Conservation (phyloP, 2,888 invertebrate species). For the Hirtodrosophila duncani region DNA sequence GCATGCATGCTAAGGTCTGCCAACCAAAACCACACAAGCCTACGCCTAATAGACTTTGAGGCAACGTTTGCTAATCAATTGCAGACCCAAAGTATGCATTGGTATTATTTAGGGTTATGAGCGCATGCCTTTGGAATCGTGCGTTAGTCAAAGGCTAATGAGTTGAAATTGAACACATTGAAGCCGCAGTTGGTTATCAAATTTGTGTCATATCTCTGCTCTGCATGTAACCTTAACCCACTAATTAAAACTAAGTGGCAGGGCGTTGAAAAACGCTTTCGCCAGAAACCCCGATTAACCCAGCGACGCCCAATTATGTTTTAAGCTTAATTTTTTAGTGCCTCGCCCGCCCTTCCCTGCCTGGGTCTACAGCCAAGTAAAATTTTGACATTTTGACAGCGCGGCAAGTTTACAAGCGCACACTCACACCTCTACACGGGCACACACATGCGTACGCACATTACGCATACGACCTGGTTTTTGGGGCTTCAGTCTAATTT, state of each 20-base stretch:
- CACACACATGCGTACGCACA: slow-evolving; percentile 35
- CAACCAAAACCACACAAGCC: too few relatives aligned
- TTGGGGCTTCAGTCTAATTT: slow-evolving; percentile 57
- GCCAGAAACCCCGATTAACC: slow-evolving; percentile 70
- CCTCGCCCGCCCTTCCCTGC: slow-evolving; percentile 23
- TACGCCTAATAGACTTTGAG: too few relatives aligned
- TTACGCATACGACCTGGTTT: slow-evolving; percentile 59
- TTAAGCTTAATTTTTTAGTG: slow-evolving; percentile 60
- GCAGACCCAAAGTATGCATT: too few relatives aligned
- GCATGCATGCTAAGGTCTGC: too few relatives aligned
- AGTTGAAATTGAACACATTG: too few relatives aligned
- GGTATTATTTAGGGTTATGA: too few relatives aligned
- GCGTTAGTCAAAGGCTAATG: too few relatives aligned
- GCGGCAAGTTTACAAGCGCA: slow-evolving; percentile 57
- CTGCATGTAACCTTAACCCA: slow-evolving; percentile 52
- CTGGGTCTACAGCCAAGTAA: slow-evolving; percentile 27
- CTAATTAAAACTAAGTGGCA: slow-evolving; percentile 70
- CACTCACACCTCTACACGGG: slow-evolving; percentile 16
- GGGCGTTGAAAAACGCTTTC: slow-evolving; percentile 49
- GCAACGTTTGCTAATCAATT: too few relatives aligned
- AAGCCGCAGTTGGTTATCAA: too few relatives aligned
- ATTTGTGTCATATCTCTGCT: background rate
- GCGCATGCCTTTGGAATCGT: too few relatives aligned
- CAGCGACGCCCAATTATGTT: slow-evolving; percentile 69
- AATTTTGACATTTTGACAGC: slow-evolving; percentile 68